Evolutionary conservation across 2,113 vertebrate species (phyloP), one percentile per base, ranked within the genome.

Genomic region (Telmatochromis sp.): DNA sequence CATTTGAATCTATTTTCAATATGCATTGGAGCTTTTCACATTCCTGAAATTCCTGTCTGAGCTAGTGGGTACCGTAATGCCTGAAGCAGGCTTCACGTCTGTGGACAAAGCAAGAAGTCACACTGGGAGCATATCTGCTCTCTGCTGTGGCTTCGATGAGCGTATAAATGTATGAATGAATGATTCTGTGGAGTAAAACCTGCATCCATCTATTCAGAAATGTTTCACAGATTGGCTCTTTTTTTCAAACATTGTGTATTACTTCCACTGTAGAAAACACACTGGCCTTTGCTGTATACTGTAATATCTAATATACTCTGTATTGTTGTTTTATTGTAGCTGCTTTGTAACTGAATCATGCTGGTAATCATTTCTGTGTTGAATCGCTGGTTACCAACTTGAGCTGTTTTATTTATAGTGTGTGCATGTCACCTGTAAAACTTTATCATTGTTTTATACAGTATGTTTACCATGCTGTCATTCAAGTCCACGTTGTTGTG

Each of bases 11-110:
- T 93, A 93, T 93, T 93, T 96, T 95, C 94, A 95, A 93, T 96
- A 93, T 96, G 95, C 97, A 96, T 93, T 83, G 93, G 87, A 96
- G 96, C 90, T 93, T 95, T 91, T 89, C 85, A 95, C 97, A 98
- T 98, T 98, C 98, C 96, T 92, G 54, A 83, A 95, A 98, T 98
- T 98, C 97, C 94, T 97, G 92, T 89, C 90, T 85, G 85, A 89
- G 90, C 94, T 93, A 89, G 94, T 92, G 84, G 85, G 53, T 90
- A 97, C 97, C 97, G 97, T 98, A 97, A 96, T 95, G 87, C 47
- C 63, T 83, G 51, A 84, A 94, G 89, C 78, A 35, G 13, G 17
- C 12, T 40, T 7, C 40, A 31, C 11, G 4, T 84, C 28, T 14
- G 12, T 19, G 58, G 60, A 19, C 49, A 68, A 42, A 87, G 82